Base-by-base conservation (phyloP, 2,888 invertebrate genomes). In the Ashinkailepas kermadecensis region DNA sequence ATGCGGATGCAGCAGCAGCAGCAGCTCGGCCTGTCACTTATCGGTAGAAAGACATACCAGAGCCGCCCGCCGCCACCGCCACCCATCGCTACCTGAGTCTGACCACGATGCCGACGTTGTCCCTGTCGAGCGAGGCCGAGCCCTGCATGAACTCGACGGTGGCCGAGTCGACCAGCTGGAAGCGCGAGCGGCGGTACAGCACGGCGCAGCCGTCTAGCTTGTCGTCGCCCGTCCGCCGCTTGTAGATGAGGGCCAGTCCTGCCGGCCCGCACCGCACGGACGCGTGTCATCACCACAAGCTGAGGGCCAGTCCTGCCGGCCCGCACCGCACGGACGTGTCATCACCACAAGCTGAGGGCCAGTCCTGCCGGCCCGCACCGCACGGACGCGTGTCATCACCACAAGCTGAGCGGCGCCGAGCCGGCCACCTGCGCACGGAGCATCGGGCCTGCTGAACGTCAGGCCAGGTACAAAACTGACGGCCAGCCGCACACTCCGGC, bases 131-230 rank as follows among this genome's bases (percentile, higher is more conserved):
- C 39, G 90, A 88, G n/a, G 89, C 89, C 8, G 67, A 65, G 1
- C 87, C 87, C 65, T 57, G 91, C 85, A 88, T 90, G 86, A 91
- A 92, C 87, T 96, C 94, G 78, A 98, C 93, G 80, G 90, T 90
- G 0, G 90, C 87, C 81, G 91, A 89, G 78, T 92, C 91, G 9
- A 92, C 86, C 81, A 95, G 87, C 78, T 90, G 88, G 85, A 98
- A 94, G 82, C 91, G 88, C 39, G 90, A 88, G 13, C 88, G 87
- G 85, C 92, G 93, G 87, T 92, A 97, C 86, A 95, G 93, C 74
- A 97, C 93, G 0, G 97, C 95, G 87, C 97, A 95, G 0, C 99
- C 99, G 88, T 99, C 99, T 15, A 89, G 89, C 85, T 94, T 91
- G 64, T 89, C 88, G 7, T 3, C 0, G 0, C 94, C 93, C 0